phyloP scores from a whole-genome alignment of 2,113 vertebrate species.

The Varanus salvator region DNA sequence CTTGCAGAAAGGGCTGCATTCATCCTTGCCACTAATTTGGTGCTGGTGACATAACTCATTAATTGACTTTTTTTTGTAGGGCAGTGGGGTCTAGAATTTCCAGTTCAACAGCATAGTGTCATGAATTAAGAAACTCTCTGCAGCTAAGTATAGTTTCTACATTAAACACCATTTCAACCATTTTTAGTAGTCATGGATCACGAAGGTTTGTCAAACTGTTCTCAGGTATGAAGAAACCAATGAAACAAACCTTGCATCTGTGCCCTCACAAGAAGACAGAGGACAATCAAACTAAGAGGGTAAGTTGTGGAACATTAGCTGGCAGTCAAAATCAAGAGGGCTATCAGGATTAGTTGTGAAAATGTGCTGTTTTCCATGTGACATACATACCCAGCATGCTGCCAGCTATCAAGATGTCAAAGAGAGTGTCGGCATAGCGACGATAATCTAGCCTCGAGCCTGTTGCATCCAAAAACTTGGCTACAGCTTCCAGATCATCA shows the following conservation, averaged over 20 bases:
- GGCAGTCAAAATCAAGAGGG: conserved; percentile 1
- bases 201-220: neutral
- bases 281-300: neutral
- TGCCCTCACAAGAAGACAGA: neutral
- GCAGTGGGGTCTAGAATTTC: neutral
- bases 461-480: conserved; percentile 90
- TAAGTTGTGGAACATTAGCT: neutral
- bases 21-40: neutral
- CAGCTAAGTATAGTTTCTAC: neutral
- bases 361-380: conserved; percentile 5
- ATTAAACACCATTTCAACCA: neutral
- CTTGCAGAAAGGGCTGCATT: neutral
- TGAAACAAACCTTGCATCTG: neutral
- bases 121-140: neutral
- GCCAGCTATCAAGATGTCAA: conserved; percentile 93
- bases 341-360: conserved; percentile 3
- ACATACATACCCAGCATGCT: conserved; percentile 90
- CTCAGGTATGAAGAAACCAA: neutral
- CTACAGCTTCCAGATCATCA: conserved; percentile 89
- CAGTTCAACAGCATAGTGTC: neutral
- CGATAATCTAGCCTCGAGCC: conserved; percentile 92
- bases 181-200: neutral
- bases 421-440: conserved; percentile 94
- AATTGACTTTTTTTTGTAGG: neutral
- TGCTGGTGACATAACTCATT: neutral